Base-by-base conservation (phyloP, 2,797 vertebrate species). In the Acrossocheilus fasciatus region DNA sequence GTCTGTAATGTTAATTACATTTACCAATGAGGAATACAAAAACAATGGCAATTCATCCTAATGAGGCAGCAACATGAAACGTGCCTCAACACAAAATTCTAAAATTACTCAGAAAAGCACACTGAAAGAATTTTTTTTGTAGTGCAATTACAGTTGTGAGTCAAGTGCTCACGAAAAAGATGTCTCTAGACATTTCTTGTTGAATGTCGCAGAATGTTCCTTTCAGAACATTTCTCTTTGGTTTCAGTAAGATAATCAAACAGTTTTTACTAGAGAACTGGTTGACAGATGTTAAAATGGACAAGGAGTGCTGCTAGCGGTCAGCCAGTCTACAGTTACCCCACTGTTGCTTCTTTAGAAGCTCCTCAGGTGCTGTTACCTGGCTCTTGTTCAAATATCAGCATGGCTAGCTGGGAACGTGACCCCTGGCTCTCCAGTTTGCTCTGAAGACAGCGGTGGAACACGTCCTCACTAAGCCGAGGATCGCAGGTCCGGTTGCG, bases 401-500 rank as follows among this genome's bases (percentile, higher is more conserved):
- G 93, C 96, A 97, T 97, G 83, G 98, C 98, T 0, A 99, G 95
- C 91, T 99, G 98, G 30, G 97, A 96, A 17, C 96, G 96, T 30
- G 98, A 98, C 12, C 97, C 98, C 0, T 98, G 87, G 0, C 97
- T 95, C 90, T 98, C 97, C 82, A 98, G 91, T 87, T 94, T 95
- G 87, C 98, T 97, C 91, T 98, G 97, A 81, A 98, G 92, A 11
- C 98, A 99, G 72, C 97, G 95, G 79, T 97, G 97, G 88, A 98
- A 99, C 76, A 96, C 91, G 86, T 98, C 98, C 93, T 99, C 98
- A 0, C 97, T 96, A 43, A 98, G 96, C 12, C 96, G 95, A 0
- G 97, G 97, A 64, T 98, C 98, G 91, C 98, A 99, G 0, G 92
- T 87, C 87, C 96, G 96, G 85, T 96, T 95, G 66, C 93, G 93